Conservation (phyloP, 2,797 vertebrate species). For the Heterohyrax brucei region DNA sequence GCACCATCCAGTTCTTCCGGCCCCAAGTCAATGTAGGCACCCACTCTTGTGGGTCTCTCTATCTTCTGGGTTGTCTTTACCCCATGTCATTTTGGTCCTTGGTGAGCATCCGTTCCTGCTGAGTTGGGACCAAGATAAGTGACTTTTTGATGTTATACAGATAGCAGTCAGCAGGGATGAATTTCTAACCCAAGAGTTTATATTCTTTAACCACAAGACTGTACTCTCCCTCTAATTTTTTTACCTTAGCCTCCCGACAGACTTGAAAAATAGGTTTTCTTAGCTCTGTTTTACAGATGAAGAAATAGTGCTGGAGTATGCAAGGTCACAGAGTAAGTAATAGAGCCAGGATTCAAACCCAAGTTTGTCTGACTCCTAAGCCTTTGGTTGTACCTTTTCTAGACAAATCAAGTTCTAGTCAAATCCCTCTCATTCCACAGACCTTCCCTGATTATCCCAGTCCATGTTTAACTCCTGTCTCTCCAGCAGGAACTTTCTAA, state of each 20-base stretch:
- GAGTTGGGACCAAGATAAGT: neutral
- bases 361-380: conserved; percentile 17
- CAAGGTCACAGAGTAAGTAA: conserved; percentile 37
- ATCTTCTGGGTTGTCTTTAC: no score
- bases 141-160: conserved; percentile 51
- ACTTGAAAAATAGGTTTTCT: conserved; percentile 56
- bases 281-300: conserved; percentile 54
- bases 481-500: conserved; percentile 27
- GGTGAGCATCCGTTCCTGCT: no score
- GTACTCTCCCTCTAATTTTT: conserved; percentile 17
- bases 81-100: no score
- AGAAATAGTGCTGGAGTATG: conserved; percentile 56
- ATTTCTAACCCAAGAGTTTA: conserved; percentile 66
- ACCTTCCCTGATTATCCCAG: neutral
- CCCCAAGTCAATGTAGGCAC: no score
- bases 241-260: conserved; percentile 20
- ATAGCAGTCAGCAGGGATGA: conserved; percentile 56
- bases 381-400: conserved; percentile 32
- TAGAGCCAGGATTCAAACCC: conserved; percentile 63
- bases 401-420: neutral
- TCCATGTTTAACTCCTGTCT: neutral
- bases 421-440: neutral
- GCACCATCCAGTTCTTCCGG: no score
- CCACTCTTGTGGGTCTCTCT: no score
- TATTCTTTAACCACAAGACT: conserved; percentile 6